phyloP scores from a whole-genome alignment of 2,888 invertebrate species.

The Aphidius colemani region DNA sequence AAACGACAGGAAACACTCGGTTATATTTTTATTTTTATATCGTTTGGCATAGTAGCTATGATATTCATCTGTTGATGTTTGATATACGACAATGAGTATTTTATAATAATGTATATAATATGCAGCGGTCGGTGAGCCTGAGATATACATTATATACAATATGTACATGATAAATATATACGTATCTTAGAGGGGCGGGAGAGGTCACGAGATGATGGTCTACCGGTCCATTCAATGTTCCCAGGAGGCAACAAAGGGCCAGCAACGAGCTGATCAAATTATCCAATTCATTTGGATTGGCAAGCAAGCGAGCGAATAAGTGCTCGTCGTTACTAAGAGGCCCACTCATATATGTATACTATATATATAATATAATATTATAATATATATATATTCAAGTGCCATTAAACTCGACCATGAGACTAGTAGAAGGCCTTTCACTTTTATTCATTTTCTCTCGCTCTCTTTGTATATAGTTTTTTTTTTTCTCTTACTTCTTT shows the following conservation, averaged over 20 bases:
- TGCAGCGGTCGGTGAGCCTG: not conserved
- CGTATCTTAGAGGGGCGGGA: conserved; percentile 18
- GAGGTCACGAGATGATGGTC: conserved; percentile 50
- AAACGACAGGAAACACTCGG: too few relatives aligned
- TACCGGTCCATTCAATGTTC: conserved; percentile 58
- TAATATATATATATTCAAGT: conserved; percentile 34
- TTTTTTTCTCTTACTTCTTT: not conserved
- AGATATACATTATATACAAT: not conserved
- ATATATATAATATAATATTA: conserved; percentile 21
- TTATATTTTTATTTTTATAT: too few relatives aligned
- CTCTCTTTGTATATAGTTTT: too few relatives aligned
- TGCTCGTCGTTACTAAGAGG: conserved; percentile 55
- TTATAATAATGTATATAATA: not conserved
- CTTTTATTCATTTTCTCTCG: conserved; percentile 15
- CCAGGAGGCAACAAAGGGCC: conserved; percentile 60
- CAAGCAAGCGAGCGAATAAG: conserved; percentile 52
- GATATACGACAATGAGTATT: too few relatives aligned
- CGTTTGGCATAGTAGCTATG: too few relatives aligned
- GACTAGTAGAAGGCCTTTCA: conserved; percentile 36
- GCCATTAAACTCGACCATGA: conserved; percentile 47
- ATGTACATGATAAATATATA: too few relatives aligned
- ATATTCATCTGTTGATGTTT: too few relatives aligned
- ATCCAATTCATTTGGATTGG: conserved; percentile 61
- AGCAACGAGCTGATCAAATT: conserved; percentile 61
- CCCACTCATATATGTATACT: conserved; percentile 40